phyloP scores from a whole-genome alignment of 2,888 invertebrate species.

The Rhaphigaster nebulosa region DNA sequence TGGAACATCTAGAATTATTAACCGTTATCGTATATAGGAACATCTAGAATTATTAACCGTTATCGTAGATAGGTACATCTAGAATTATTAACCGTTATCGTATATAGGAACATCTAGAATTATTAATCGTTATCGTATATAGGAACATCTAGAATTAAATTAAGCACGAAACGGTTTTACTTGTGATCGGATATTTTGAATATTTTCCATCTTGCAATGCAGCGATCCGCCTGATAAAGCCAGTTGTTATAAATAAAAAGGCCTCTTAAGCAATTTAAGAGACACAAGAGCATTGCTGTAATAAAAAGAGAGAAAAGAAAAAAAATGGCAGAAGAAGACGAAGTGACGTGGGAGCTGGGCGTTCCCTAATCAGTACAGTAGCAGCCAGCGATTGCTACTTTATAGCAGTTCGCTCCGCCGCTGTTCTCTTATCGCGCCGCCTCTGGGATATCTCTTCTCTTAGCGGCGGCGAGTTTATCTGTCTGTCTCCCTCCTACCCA shows the following conservation, averaged over 20 bases:
- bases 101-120: too few species aligned
- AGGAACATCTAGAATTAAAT: too few species aligned
- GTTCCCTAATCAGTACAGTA: conserved; percentile 21
- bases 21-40: too few species aligned
- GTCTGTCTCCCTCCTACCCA: neutral
- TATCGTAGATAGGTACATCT: too few species aligned
- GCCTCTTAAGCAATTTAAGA: neutral
- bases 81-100: too few species aligned
- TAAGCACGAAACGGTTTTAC: too few species aligned
- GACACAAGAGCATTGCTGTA: neutral
- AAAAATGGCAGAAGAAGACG: neutral
- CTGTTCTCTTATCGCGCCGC: conserved; percentile 8
- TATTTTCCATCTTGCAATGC: neutral
- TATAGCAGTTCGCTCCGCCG: neutral
- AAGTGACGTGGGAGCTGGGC: neutral
- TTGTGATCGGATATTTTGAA: neutral
- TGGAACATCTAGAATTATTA: too few species aligned
- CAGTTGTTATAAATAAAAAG: neutral
- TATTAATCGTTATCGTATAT: too few species aligned
- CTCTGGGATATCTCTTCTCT: neutral
- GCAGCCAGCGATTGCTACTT: neutral
- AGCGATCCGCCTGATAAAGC: neutral
- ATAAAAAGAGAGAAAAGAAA: too few species aligned
- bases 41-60: too few species aligned
- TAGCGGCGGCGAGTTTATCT: neutral